A percentile compares a stretch with the other conserved stretches of the same genome.
Conservation (phyloP, 2,888 invertebrate species). For the Arrhopalites spinosus region DNA sequence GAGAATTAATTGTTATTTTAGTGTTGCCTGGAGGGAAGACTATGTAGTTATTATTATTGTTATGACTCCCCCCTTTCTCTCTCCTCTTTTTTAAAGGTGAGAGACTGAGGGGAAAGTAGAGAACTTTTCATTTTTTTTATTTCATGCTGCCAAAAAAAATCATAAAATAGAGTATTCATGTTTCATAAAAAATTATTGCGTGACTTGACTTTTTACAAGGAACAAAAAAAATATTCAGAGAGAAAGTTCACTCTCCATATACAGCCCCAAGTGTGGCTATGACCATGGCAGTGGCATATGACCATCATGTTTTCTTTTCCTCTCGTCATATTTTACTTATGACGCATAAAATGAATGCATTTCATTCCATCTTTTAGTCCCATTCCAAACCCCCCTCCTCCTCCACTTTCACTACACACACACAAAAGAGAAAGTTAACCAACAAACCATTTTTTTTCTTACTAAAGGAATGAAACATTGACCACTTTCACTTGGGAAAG, state of each 20-base stretch:
- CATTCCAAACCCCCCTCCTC: not conserved
- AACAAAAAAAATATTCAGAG: not conserved
- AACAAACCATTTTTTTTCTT: not conserved
- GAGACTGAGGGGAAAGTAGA: not conserved
- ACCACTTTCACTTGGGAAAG: no score
- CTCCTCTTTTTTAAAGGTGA: not conserved
- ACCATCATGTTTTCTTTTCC: constrained; percentile 10
- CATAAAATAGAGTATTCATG: constrained; percentile 26
- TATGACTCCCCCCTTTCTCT: not conserved
- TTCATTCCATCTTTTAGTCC: not conserved
- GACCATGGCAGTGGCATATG: not conserved
- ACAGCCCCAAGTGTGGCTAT: not conserved
- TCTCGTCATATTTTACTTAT: constrained; percentile 6
- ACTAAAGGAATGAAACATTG: no score
- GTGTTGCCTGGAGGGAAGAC: not conserved
- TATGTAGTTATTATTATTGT: not conserved
- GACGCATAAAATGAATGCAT: constrained; percentile 4
- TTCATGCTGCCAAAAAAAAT: constrained; percentile 2
- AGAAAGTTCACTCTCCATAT: not conserved
- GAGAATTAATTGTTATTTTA: constrained; percentile 24
- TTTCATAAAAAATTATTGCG: constrained; percentile 37
- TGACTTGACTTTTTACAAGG: constrained; percentile 30
- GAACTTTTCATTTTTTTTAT: not conserved
- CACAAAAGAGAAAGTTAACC: not conserved
- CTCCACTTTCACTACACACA: not conserved